These are phyloP conservation scores for Lithosia quadra DNA, from an alignment of 2,888 invertebrate genomes.

Conservation along the genomic window DNA sequence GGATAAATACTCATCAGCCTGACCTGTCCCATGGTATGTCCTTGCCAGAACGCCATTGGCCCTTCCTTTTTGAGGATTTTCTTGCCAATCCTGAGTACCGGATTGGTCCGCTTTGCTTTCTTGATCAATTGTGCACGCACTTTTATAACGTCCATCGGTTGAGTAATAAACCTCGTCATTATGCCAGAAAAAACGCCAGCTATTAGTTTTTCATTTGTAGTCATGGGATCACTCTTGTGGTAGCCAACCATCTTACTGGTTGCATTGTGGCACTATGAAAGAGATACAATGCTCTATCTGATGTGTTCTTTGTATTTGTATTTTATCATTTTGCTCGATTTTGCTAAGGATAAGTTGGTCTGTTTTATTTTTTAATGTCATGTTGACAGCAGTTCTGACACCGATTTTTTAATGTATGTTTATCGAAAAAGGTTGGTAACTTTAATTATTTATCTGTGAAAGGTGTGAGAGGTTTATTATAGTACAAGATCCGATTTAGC, in stretches of 20 bases:
- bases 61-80: slow-evolving; percentile 94
- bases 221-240: slow-evolving; percentile 63
- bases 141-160: slow-evolving; percentile 98
- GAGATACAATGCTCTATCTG: slow-evolving; percentile 2
- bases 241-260: slow-evolving; percentile 72
- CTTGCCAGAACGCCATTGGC: slow-evolving; percentile 95
- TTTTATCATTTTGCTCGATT: slow-evolving; percentile 16
- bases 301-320: slow-evolving; percentile 16
- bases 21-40: slow-evolving; percentile 96
- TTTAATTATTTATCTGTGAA: too few species aligned
- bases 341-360: not conserved
- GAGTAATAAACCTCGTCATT: slow-evolving; percentile 68
- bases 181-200: slow-evolving; percentile 72
- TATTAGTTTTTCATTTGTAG: slow-evolving; percentile 67
- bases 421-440: not conserved
- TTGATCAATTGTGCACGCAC: slow-evolving; percentile 96
- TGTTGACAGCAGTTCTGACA: slow-evolving; percentile 2
- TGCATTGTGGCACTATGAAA: slow-evolving; percentile 20
- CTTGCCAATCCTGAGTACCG: slow-evolving; percentile 88
- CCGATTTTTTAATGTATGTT: not conserved
- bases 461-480: too few species aligned
- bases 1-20: not conserved
- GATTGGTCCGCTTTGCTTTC: slow-evolving; percentile 51
- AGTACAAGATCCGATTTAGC: too few species aligned
- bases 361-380: slow-evolving; percentile 3